phyloP scores from a whole-genome alignment of 2,797 vertebrate species.

The Trichosurus vulpecula region DNA sequence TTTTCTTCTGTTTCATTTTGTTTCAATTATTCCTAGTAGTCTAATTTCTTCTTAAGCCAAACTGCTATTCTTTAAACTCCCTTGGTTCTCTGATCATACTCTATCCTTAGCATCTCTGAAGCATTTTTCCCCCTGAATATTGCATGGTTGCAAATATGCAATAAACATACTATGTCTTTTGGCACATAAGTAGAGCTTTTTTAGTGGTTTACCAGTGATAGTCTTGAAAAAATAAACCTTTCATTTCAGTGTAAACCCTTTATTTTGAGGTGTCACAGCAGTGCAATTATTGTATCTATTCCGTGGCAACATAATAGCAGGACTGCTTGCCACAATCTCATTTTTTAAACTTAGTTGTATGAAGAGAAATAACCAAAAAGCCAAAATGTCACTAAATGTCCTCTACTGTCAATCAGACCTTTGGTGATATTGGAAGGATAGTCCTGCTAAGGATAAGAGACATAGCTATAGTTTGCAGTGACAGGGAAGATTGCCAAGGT shows the following conservation, averaged over 20 bases:
- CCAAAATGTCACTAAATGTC: conserved; percentile 1
- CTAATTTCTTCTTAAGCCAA: neutral
- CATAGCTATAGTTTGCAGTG: neutral
- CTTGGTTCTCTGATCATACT: neutral
- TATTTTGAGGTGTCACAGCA: conserved; percentile 27
- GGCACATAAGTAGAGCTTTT: conserved; percentile 10
- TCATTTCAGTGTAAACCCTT: neutral
- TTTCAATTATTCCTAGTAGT: neutral
- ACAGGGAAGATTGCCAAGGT: neutral
- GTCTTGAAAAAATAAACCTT: conserved; percentile 39
- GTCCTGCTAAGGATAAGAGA: neutral
- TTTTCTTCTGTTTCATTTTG: neutral
- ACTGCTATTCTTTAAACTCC: neutral
- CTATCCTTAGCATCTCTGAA: neutral
- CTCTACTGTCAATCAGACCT: neutral
- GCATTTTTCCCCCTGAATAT: neutral
- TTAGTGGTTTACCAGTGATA: conserved; percentile 9
- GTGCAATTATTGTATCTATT: conserved; percentile 25
- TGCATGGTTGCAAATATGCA: neutral
- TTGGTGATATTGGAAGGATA: neutral
- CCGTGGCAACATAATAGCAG: conserved; percentile 7
- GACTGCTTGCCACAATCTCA: conserved; percentile 17
- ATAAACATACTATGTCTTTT: neutral
- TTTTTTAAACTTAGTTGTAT: conserved; percentile 3
- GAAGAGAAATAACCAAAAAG: conserved; percentile 2